Evolutionary conservation across 2,888 invertebrate species (phyloP), one percentile per base, ranked within the genome.

Genomic region (Drosophila trichaetosa): DNA sequence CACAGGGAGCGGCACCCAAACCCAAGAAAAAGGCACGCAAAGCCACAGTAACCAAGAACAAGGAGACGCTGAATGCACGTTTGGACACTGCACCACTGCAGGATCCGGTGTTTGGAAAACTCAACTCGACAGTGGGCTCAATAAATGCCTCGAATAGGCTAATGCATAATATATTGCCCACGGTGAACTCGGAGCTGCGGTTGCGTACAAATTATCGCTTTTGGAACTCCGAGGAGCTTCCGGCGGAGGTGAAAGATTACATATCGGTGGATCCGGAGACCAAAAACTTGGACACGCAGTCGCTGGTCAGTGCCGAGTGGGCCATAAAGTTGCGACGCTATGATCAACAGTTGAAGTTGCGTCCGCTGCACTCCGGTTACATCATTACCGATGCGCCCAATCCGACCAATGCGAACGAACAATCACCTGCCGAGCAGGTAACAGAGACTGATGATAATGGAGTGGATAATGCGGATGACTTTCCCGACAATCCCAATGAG

Each of bases 61-160:
- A 92, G 62, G 93, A 93, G 18, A 90, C 93, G 0, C 63, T 93
- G 0, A 93, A 93, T 78, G 91, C 90, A 2, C 91, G 91, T 16
- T 80, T 93, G 62, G 93, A 93, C 61, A 92, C 93, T 8, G 91
- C 92, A 56, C 93, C 93, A 0, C 79, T 93, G 64, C 92, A 93
- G 92, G 95, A 95, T 93, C 94, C 95, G 7, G 94, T 95, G 63
- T 95, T 95, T 87, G 95, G 95, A 61, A 93, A 95, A 77, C 89
- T 95, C 1, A 94, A 95, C 29, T 94, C 95, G 0, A 94, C 94
- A 0, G 93, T 94, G 0, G 95, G 95, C 0, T 95, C 95, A 73
- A 95, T 95, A 62, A 95, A 95, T 38, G 94, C 95, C 40, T 95
- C 95, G 0, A 95, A 95, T 87, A 92, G 95, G 76, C 93, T 95